Base-by-base conservation (phyloP, 2,797 vertebrate species). In the Argyrosomus regius region DNA sequence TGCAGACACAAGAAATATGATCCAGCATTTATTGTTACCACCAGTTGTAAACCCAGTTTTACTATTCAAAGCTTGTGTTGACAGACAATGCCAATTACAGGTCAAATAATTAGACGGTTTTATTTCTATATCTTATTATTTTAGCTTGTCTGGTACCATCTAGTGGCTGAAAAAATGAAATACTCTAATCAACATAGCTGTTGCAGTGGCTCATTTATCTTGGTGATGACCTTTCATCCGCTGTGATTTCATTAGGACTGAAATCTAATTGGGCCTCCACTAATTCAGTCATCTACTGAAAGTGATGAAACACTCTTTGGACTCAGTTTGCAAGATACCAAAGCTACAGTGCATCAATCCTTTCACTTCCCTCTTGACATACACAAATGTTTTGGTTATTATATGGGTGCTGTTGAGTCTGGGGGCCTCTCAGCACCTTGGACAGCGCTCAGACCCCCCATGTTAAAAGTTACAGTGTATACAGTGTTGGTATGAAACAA, bases 101-200 rank as follows among this genome's bases (percentile, higher is more conserved):
- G 6, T 46, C 71, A 20, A 20, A 4, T 46, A 20, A 4, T 31
- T 28, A 39, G 1, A 24, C 0, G 12, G 18, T 60, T 78, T 59
- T 71, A 68, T 13, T 39, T 10, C 7, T 39, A 7, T 35, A 52
- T 58, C 1, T 70, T 60, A 20, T 65, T 48, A 57, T 56, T 63
- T 63, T 1, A 41, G 12, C n/a, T 59, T 60, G 26, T 87, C 49
- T 88, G 56, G 69, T 82, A 65, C 88, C 90, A 84, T 82, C 86
- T 93, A 87, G 91, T 91, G 91, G 88, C 62, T 7, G 35, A 70
- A 60, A 4, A 39, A 53, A 64, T 52, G 4, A 73, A 66, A 74
- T n/a, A 46, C 14, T 20, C 24, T 64, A 16, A 62, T 62, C 12
- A 43, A n/a, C 41, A 24, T 4, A n/a, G 39, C 28, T 3, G 39